phyloP scores from a whole-genome alignment of 1,140 invertebrate species.

The Epicauta chinensis region DNA sequence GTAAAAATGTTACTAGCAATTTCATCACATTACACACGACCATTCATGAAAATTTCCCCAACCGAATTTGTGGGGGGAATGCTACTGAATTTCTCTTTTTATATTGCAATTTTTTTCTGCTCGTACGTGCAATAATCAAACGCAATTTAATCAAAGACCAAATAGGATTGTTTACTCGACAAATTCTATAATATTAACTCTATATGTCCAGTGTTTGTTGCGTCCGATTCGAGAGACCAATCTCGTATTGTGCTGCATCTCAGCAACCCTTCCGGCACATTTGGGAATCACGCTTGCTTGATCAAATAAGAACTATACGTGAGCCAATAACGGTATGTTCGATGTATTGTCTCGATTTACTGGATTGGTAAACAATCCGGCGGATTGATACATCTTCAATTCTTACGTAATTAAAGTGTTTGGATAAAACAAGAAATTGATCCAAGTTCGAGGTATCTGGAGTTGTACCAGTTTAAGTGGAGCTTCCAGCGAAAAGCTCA shows the following conservation, averaged over 20 bases:
- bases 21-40: constrained; percentile 15
- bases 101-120: too few species aligned
- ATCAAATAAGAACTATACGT: constrained; percentile 16
- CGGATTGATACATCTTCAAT: too few species aligned
- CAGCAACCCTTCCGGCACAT: constrained; percentile 15
- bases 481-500: too few species aligned
- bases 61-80: constrained; percentile 6
- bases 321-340: constrained; percentile 15
- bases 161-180: constrained; percentile 27
- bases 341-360: constrained; percentile 8
- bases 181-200: constrained; percentile 32
- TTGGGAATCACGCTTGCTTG: constrained; percentile 16
- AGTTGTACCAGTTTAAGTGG: too few species aligned
- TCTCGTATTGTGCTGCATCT: constrained; percentile 9
- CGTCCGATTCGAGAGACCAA: constrained; percentile 21
- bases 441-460: too few species aligned
- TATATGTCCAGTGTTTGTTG: constrained; percentile 29
- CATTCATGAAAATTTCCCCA: constrained; percentile 7
- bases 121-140: constrained; percentile 28
- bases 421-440: too few species aligned
- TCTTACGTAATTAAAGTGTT: neutral
- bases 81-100: constrained; percentile 3
- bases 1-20: constrained; percentile 21
- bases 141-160: constrained; percentile 29
- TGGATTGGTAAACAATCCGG: constrained; percentile 6